Evolutionary conservation across 1,140 invertebrate genomes (phyloP), one percentile per base, ranked within the genome.

Genomic region (Zaprionus nigranus): DNA sequence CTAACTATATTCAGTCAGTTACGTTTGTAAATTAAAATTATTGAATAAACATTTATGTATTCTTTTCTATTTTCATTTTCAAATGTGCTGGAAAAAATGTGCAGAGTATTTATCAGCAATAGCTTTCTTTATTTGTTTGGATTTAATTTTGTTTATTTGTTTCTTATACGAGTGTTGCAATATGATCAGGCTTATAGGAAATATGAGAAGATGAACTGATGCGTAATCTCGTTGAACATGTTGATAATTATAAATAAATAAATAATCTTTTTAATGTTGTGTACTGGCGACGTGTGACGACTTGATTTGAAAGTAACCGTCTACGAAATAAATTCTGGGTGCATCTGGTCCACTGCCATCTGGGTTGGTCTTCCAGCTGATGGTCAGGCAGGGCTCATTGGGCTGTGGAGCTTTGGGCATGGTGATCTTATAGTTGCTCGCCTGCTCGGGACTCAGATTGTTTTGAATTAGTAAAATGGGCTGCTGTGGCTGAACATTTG

Each of bases 351-450:
- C 81, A 38, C 54, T 85, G 58, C 85, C 85, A 51, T 90, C 85
- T 0, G 85, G 85, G 64, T 90, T 90, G 22, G 69, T 79, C 34
- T 84, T 85, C 85, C 85, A 90, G 20, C 63, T 77, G 24, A 90
- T 90, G 13, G 85, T 90, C 4, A 90, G 24, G 17, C 85, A 90
- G 0, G 85, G 85, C 13, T 90, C 71, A 7, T 68, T 73, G 0
- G 56, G 56, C 9, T 56, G 65, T 0, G 68, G 38, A 22, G 54
- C 49, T 15, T 75, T 82, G 2, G 76, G 78, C 22, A 85, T 56
- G 4, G 53, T 40, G 3, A 90, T 90, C 9, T 85, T 62, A 63
- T 90, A 90, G 22, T 85, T 72, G 2, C 69, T 59, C 0, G 79
- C 58, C 60, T 90, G 65, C 28, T 72, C 68, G 0, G 59, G 20